Evolutionary conservation across 2,888 invertebrate species (phyloP).

Genomic region (Drosophila nr. perissopoda): DNA sequence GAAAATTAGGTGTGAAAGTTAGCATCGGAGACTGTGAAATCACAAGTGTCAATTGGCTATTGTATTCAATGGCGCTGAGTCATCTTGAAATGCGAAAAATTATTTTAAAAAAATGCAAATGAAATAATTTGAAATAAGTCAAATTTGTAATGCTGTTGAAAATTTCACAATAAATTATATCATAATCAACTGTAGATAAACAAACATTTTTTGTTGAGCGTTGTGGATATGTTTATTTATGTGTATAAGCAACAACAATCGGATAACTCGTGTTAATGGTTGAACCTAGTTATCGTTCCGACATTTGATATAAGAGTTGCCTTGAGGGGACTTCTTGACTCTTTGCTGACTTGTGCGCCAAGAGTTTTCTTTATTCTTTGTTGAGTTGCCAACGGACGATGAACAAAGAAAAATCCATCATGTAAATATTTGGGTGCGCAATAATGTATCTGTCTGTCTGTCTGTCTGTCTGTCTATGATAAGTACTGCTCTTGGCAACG

Average conservation of each 20-base stretch:
- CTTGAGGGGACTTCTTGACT: conserved; percentile 26
- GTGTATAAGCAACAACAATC: conserved; percentile 6
- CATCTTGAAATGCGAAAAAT: conserved; percentile 3
- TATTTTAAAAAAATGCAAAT: conserved; percentile 9
- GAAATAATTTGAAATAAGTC: conserved; percentile 9
- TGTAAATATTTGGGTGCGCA: conserved; percentile 56
- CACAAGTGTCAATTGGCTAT: conserved; percentile 43
- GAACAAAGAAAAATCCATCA: conserved; percentile 51
- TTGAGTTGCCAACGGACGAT: conserved; percentile 20
- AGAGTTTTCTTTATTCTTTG: conserved; percentile 53
- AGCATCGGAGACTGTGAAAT: conserved; percentile 40
- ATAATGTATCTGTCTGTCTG: neutral
- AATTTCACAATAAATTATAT: conserved; percentile 15
- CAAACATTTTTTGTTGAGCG: neutral
- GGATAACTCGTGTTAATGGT: neutral
- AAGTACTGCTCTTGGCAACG: neutral
- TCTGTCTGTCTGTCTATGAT: conserved; percentile 3
- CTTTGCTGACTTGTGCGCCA: conserved; percentile 8
- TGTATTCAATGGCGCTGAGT: conserved; percentile 35
- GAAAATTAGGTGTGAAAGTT: conserved; percentile 59
- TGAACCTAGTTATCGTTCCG: neutral
- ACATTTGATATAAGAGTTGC: conserved; percentile 13
- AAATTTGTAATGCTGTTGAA: conserved; percentile 5
- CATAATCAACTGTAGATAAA: conserved; percentile 17
- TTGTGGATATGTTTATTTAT: conserved; percentile 14